Evolutionary conservation across 2,888 invertebrate species (phyloP), one percentile per base, ranked within the genome.

Genomic region (Lasioglossum figueresi): DNA sequence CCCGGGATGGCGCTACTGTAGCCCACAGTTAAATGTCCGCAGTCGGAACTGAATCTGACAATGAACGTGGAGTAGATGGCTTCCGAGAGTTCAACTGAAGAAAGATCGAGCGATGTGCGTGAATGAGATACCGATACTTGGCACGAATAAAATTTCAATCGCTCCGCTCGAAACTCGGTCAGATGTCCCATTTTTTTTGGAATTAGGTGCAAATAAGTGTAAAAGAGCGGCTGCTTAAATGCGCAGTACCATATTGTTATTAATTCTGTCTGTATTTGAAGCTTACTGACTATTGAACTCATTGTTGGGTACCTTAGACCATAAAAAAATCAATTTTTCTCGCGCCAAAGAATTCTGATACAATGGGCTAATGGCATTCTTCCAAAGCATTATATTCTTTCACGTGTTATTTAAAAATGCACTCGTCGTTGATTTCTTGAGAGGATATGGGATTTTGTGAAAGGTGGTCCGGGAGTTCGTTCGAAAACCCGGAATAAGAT

Each of bases 401-500:
- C 52, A 8, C 19, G 23, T 19, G 16, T 6, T 19, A 48, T 48
- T 52, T 23, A 52, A 52, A 23, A 23, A 23, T 23, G 52, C 8
- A 23, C 8, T 8, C 8, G 10, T 52, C 52, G 8, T 6, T 52
- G 16, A 59, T 2, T 6, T 31, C 6, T 16, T 6, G 31, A 16
- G 16, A 16, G 59, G 59, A 63, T 63, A 52, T 52, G 16, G 59
- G 16, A 27, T 31, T 63, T 2, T n/a, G 1, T 16, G 1, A 5
- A 31, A 6, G 27, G 16, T 27, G 1, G 2, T 27, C 59, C 59
- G 6, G 31, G 31, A 52, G 27, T 12, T 83, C n/a, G 59, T 63
- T 27, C 31, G 37, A 70, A 14, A 34, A 43, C 40, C 34, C n/a
- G 27, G 59, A 84, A 84, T 84, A 83, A 84, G 79, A 71, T 83